Base-by-base conservation (phyloP, 1,140 invertebrate species). In the Steinernema khuongi region DNA sequence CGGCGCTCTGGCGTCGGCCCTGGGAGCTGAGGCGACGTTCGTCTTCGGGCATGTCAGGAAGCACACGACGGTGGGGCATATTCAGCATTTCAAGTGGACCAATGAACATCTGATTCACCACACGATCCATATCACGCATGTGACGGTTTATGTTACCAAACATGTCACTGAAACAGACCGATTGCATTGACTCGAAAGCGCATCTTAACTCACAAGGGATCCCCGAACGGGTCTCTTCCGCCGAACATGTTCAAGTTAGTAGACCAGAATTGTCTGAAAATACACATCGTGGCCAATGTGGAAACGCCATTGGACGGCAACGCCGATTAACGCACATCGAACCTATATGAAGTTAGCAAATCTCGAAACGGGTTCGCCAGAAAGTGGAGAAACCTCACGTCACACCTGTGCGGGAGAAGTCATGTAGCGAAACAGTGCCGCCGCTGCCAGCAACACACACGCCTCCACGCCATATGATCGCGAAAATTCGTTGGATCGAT, bases 51-150 rank as follows among this genome's bases (percentile, higher is more conserved):
- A 14, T 22, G 19, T 7, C 50, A 14, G 11, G 50, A 7, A 26
- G 7, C 7, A 14, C 7, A 2, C 7, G 36, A 41, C 36, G n/a
- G n/a, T n/a, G n/a, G n/a, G n/a, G 36, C 36, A 41, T 41, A 22
- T 75, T 77, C 14, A 75, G 32, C 72, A 77, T 36, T 29, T 72
- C 79, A 31, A 82, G 81, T 26, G 81, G 69, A 36, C 78, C 74
- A 17, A 81, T 79, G 71, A 82, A 70, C 79, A 82, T 81, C 22
- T 68, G 31, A 30, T 82, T 80, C 82, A 84, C 83, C 72, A 74
- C 74, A 4, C 19, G 60, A 68, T 72, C 71, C 71, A 72, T 71
- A 4, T 72, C 11, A 7, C 67, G 22, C 80, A 82, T 80, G 30
- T 82, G 80, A 31, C 77, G 70, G 19, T 77, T 81, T 71, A 84